A percentile compares a stretch with the other conserved stretches of the same genome.
These are phyloP conservation scores for Dendropsophus ebraccatus DNA, from an alignment of 2,113 vertebrate species.

Conservation along the genomic window DNA sequence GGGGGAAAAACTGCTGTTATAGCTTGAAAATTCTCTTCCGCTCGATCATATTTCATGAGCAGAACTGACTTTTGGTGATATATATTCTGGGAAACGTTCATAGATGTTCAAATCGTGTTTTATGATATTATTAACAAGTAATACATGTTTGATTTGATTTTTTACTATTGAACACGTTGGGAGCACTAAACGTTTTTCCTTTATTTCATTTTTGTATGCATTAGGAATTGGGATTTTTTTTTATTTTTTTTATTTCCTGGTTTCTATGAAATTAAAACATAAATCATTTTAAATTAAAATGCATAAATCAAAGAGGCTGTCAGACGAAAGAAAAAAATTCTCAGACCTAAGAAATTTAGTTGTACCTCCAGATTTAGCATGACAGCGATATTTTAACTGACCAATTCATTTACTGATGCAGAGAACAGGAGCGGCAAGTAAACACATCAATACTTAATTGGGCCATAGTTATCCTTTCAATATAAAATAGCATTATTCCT, in stretches of 20 bases:
- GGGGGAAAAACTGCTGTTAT: neutral
- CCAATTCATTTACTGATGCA: neutral
- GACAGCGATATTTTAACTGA: neutral
- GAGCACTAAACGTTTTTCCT: neutral
- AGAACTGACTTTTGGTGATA: neutral
- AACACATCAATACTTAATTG: neutral
- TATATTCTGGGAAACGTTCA: neutral
- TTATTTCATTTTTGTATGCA: conserved; percentile 14
- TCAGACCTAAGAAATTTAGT: neutral
- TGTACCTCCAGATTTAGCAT: neutral
- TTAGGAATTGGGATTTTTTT: neutral
- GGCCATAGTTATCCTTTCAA: neutral
- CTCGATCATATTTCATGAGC: conserved; percentile 1
- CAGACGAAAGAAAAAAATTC: neutral
- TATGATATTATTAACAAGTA: neutral
- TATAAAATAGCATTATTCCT: neutral
- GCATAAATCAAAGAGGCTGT: neutral
- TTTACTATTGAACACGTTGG: neutral
- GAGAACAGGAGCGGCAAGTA: neutral
- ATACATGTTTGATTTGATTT: neutral
- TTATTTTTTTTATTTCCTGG: neutral
- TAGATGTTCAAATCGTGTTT: neutral
- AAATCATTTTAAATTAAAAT: conserved; percentile 37
- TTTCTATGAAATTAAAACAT: conserved; percentile 11
- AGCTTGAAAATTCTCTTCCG: neutral